phyloP scores from a whole-genome alignment of 1,140 invertebrate genomes.

The Panagrolaimus sp. region DNA sequence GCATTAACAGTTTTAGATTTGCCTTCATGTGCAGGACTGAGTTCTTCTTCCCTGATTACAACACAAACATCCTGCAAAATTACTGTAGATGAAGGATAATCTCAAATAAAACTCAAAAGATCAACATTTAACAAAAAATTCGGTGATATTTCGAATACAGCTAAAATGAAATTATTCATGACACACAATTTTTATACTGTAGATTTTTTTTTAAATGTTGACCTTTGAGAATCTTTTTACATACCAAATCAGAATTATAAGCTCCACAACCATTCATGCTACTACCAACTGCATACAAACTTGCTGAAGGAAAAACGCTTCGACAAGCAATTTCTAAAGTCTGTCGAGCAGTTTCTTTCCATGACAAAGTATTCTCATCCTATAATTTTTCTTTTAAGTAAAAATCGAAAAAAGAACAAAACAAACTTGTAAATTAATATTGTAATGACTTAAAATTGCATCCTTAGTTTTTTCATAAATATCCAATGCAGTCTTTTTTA shows the following conservation, averaged over 20 bases:
- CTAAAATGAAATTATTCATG: too few relatives aligned
- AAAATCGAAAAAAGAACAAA: not conserved
- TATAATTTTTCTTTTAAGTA: not conserved
- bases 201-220: too few relatives aligned
- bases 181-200: too few relatives aligned
- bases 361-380: not conserved
- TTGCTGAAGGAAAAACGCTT: slow-evolving; percentile 18
- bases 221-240: too few relatives aligned
- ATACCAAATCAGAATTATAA: slow-evolving; percentile 50
- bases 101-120: too few relatives aligned
- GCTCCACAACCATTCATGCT: slow-evolving; percentile 49
- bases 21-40: not conserved
- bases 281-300: slow-evolving; percentile 43
- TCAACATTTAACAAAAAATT: not conserved
- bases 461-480: not conserved
- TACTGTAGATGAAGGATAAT: too few relatives aligned
- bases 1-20: not conserved
- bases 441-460: not conserved
- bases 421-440: not conserved
- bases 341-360: not conserved
- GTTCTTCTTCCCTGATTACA: not conserved
- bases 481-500: not conserved
- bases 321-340: not conserved
- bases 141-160: not conserved
- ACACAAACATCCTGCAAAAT: slow-evolving; percentile 2